Evolutionary conservation across 2,888 invertebrate genomes (phyloP).

Genomic region (Ceratothoa steindachneri): DNA sequence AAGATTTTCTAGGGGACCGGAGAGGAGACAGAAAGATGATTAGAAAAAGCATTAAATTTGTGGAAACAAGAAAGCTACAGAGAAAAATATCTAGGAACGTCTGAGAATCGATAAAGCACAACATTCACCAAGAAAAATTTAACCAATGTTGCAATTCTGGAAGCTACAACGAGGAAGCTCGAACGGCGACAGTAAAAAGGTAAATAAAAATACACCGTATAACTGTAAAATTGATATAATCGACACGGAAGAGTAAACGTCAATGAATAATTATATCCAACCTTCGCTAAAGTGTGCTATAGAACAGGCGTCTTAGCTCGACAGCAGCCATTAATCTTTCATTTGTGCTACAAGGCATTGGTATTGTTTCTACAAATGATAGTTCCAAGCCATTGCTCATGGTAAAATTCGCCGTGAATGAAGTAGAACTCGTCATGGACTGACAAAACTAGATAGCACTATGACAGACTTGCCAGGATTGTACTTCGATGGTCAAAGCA

Average conservation of each 20-base stretch:
- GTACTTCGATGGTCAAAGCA: background rate
- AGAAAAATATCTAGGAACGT: background rate
- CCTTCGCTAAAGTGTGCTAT: background rate
- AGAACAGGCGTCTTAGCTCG: background rate
- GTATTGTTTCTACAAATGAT: background rate
- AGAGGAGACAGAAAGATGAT: background rate
- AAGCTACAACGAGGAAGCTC: background rate
- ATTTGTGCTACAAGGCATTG: background rate
- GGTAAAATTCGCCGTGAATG: background rate
- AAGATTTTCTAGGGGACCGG: background rate
- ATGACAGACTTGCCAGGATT: background rate
- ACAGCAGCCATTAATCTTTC: background rate
- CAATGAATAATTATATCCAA: background rate
- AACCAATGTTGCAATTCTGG: background rate
- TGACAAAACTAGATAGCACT: too few species aligned
- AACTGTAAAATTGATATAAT: background rate
- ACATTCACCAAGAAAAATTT: background rate
- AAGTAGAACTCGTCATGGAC: too few species aligned
- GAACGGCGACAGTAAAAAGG: background rate
- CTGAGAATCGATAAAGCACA: background rate
- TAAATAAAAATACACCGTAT: background rate
- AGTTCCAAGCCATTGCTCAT: background rate
- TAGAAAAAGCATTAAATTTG: background rate
- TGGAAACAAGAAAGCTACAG: background rate
- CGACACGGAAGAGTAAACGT: background rate